Conservation (phyloP, 2,113 vertebrate genomes). For the Ammodytes marinus region DNA sequence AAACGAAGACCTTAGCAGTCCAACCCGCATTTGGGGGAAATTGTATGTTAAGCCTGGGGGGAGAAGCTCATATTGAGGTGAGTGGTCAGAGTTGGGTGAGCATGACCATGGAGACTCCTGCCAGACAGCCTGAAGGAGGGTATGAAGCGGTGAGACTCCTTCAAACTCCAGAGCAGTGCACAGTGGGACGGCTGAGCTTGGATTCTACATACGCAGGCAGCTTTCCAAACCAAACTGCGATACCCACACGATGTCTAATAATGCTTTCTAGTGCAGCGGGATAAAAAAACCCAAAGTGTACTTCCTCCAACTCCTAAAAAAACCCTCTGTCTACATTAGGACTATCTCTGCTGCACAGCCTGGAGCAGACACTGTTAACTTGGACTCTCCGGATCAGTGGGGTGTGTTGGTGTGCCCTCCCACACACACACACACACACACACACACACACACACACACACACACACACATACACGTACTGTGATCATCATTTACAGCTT, state of each 20-base stretch:
- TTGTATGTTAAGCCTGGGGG: neutral
- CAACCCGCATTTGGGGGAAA: neutral
- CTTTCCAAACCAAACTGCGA: constrained; percentile 56
- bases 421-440: constrained; percentile 13
- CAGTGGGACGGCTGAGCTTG: constrained; percentile 32
- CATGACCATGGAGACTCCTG: constrained; percentile 1
- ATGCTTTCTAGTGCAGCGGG: constrained; percentile 41
- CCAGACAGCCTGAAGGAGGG: constrained; percentile 21
- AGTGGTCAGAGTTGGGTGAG: neutral
- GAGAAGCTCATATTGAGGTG: constrained; percentile 10
- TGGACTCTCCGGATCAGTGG: constrained; percentile 13
- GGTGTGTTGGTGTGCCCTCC: neutral
- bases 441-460: no score
- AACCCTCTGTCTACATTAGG: constrained; percentile 18
- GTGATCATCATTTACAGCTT: constrained; percentile 24
- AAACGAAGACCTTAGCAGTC: neutral
- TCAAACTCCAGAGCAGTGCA: constrained; percentile 32
- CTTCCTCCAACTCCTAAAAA: constrained; percentile 45
- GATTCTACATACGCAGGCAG: constrained; percentile 30
- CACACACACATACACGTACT: constrained; percentile 2
- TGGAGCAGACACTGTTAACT: constrained; percentile 26
- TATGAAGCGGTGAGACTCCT: constrained; percentile 9
- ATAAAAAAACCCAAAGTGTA: constrained; percentile 45
- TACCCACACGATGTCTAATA: constrained; percentile 57
- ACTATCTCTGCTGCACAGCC: constrained; percentile 18